Conservation (phyloP, 2,888 invertebrate species). For the Sussaba pulchella region DNA sequence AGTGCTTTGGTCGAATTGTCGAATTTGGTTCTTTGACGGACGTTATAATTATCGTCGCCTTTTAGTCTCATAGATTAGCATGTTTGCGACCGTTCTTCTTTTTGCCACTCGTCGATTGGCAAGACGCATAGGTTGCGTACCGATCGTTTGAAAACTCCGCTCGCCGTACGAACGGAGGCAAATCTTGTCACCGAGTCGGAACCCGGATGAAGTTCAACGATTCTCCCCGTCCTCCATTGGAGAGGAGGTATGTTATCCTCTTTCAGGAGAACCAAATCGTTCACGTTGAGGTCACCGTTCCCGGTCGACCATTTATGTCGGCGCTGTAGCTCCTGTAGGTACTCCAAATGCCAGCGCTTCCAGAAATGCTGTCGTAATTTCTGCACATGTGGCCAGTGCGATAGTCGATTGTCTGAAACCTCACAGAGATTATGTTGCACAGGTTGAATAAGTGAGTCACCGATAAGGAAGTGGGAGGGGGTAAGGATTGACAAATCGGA, state of each 20-base stretch:
- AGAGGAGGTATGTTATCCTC: slow-evolving; percentile 62
- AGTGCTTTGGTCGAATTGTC: background rate
- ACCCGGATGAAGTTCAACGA: slow-evolving; percentile 69
- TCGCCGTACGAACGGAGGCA: slow-evolving; percentile 65
- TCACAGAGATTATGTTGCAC: slow-evolving; percentile 54
- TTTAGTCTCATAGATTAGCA: background rate
- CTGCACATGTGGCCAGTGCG: slow-evolving; percentile 68
- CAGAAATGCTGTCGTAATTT: slow-evolving; percentile 69
- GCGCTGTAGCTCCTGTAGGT: slow-evolving; percentile 70
- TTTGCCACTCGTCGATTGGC: background rate
- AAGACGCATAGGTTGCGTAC: slow-evolving; percentile 39
- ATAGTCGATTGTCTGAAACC: slow-evolving; percentile 68
- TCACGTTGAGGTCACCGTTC: slow-evolving; percentile 46
- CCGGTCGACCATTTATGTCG: slow-evolving; percentile 70
- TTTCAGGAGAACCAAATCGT: slow-evolving; percentile 70
- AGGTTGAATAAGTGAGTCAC: slow-evolving; percentile 53
- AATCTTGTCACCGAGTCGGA: slow-evolving; percentile 70
- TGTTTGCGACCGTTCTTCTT: background rate
- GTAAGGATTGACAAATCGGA: slow-evolving; percentile 56
- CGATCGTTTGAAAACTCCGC: slow-evolving; percentile 50
- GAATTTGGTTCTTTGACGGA: background rate
- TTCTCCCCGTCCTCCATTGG: slow-evolving; percentile 56
- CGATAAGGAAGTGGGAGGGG: slow-evolving; percentile 75
- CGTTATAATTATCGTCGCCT: no score
- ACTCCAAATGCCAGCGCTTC: slow-evolving; percentile 71